Evolutionary conservation across 2,797 vertebrate genomes (phyloP).

Genomic region (Xyrichtys novacula): DNA sequence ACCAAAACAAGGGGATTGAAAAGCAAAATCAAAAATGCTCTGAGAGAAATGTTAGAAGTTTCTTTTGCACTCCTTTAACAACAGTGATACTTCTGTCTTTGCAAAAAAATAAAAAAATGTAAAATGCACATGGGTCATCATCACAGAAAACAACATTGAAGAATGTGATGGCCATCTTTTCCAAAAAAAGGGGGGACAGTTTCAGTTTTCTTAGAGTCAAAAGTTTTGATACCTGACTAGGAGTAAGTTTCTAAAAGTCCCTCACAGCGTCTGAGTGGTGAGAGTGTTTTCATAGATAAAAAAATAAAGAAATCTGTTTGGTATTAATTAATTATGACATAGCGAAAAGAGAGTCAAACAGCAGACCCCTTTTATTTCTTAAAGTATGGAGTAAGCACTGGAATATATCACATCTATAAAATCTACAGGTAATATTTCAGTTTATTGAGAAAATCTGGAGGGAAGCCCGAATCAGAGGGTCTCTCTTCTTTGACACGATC

Average conservation of each 20-base stretch:
- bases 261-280: conserved; percentile 15
- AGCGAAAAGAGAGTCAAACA: conserved; percentile 35
- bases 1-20: background rate
- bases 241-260: background rate
- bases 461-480: background rate
- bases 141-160: too few relatives aligned
- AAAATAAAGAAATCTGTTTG: conserved; percentile 14
- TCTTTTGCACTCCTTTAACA: too few relatives aligned
- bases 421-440: conserved; percentile 5
- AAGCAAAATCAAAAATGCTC: conserved; percentile 1
- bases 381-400: background rate
- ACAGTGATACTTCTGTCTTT: too few relatives aligned
- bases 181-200: too few relatives aligned
- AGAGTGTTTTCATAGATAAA: background rate
- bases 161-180: too few relatives aligned
- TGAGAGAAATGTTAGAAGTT: too few relatives aligned
- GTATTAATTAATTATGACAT: conserved; percentile 28
- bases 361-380: too few relatives aligned
- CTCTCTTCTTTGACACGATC: conserved; percentile 4
- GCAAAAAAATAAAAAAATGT: too few relatives aligned
- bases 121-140: too few relatives aligned
- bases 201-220: too few relatives aligned
- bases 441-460: background rate
- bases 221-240: too few relatives aligned
- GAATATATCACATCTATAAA: background rate